Percentiles rank a stretch among this genome's conserved stretches.
Evolutionary conservation across 2,888 invertebrate genomes (phyloP).

Genomic region (Eristalinus aeneus): DNA sequence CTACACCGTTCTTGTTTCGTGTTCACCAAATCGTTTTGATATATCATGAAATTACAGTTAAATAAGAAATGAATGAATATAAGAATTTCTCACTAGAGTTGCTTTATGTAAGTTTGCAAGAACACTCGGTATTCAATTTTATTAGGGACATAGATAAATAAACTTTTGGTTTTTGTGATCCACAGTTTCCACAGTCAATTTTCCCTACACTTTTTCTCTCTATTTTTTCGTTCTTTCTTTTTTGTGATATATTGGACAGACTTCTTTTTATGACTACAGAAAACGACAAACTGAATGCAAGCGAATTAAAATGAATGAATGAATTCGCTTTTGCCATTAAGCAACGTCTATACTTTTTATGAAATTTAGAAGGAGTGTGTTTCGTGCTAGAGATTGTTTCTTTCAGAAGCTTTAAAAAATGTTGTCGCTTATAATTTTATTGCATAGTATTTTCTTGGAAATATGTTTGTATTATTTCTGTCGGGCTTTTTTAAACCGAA

Average conservation of each 20-base stretch:
- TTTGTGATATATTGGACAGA: constrained; percentile 39
- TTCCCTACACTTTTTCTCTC: constrained; percentile 36
- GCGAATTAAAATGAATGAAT: constrained; percentile 40
- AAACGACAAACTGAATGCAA: constrained; percentile 40
- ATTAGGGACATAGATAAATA: constrained; percentile 16
- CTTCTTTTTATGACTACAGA: constrained; percentile 54
- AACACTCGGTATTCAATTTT: constrained; percentile 9
- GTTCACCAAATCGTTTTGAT: constrained; percentile 38
- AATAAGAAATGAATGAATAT: constrained; percentile 4
- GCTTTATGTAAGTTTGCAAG: not conserved
- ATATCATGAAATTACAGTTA: constrained; percentile 45
- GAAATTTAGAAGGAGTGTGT: constrained; percentile 1
- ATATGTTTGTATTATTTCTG: too few relatives aligned
- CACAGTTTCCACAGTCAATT: constrained; percentile 52
- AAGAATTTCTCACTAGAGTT: constrained; percentile 5
- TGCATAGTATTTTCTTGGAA: too few relatives aligned
- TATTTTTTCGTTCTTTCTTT: constrained; percentile 3
- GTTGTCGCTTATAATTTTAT: too few relatives aligned
- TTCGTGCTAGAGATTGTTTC: not conserved
- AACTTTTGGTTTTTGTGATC: constrained; percentile 18
- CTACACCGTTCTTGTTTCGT: constrained; percentile 33
- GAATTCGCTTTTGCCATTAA: constrained; percentile 35
- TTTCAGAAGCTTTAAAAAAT: not conserved
- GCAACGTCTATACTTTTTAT: not conserved
- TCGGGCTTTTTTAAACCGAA: too few relatives aligned